These are phyloP conservation scores for Caenorhabditis sp. DNA, from an alignment of 2,888 invertebrate genomes.

Conservation along the genomic window DNA sequence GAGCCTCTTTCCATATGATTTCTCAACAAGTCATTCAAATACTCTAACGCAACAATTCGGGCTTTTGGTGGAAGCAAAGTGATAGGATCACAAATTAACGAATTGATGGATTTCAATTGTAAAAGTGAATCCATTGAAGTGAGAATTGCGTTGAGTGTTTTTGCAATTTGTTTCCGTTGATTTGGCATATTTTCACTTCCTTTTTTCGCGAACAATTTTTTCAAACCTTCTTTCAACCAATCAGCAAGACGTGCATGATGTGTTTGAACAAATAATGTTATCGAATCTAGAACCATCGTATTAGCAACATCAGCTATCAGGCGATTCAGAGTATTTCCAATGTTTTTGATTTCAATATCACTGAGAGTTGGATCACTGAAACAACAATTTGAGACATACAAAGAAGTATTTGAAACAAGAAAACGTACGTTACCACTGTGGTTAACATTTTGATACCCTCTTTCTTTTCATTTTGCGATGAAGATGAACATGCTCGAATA, in stretches of 20 bases:
- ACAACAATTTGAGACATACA: background rate
- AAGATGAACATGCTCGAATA: slow-evolving; percentile 25
- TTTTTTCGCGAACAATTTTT: slow-evolving; percentile 25
- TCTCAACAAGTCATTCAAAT: slow-evolving; percentile 19
- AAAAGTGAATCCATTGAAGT: slow-evolving; percentile 18
- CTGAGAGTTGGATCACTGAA: slow-evolving; percentile 16
- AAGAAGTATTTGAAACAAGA: too few relatives aligned
- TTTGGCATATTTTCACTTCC: slow-evolving; percentile 18
- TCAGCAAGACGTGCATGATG: slow-evolving; percentile 23
- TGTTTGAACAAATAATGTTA: slow-evolving; percentile 16
- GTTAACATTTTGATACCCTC: slow-evolving; percentile 29
- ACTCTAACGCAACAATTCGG: slow-evolving; percentile 24
- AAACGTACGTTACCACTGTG: slow-evolving; percentile 11
- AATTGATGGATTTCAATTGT: slow-evolving; percentile 19
- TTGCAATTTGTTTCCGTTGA: slow-evolving; percentile 17
- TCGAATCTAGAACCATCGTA: slow-evolving; percentile 22
- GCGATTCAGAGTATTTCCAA: slow-evolving; percentile 17
- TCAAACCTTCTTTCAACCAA: slow-evolving; percentile 29
- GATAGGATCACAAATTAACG: slow-evolving; percentile 31
- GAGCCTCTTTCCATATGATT: slow-evolving; percentile 27
- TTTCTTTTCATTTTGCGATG: slow-evolving; percentile 26
- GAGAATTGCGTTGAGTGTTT: slow-evolving; percentile 19
- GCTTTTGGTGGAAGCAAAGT: slow-evolving; percentile 30
- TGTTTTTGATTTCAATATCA: slow-evolving; percentile 27
- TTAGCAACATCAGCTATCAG: slow-evolving; percentile 28